Evolutionary conservation across 2,113 vertebrate genomes (phyloP).

Genomic region (Danionella cerebrum): DNA sequence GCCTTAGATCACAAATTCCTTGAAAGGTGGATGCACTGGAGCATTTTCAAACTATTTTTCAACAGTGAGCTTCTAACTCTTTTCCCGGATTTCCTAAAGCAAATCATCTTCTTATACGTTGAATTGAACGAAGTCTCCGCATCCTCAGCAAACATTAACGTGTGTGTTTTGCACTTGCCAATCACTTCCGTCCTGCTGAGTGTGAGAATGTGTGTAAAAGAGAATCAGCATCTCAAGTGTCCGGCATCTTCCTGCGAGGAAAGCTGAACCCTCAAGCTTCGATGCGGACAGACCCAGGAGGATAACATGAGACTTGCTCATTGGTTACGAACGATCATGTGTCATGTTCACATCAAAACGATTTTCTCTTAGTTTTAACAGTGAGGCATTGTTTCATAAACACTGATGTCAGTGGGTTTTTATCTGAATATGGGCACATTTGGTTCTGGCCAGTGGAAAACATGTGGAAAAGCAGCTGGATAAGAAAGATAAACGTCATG

Average conservation of each 20-base stretch:
- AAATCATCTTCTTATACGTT: neutral
- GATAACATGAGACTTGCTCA: neutral
- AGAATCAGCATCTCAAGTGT: constrained; percentile 6
- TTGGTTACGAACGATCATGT: neutral
- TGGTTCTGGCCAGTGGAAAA: neutral
- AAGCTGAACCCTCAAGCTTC: neutral
- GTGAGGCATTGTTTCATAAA: neutral
- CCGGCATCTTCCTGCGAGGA: neutral
- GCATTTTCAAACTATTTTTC: too few relatives aligned
- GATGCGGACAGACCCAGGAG: neutral
- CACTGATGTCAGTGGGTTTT: neutral
- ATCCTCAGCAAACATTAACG: neutral
- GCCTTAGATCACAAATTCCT: too few relatives aligned
- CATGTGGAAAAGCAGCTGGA: neutral
- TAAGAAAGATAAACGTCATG: neutral
- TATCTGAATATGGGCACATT: neutral
- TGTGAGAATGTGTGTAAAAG: neutral
- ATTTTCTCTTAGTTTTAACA: neutral
- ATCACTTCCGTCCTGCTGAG: neutral
- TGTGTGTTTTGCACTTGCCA: neutral
- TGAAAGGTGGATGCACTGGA: too few relatives aligned
- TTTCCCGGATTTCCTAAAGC: neutral
- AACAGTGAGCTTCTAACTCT: too few relatives aligned
- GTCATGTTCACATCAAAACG: constrained; percentile 4
- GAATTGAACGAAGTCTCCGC: neutral